phyloP scores from a whole-genome alignment of 2,113 vertebrate genomes.

The Hippocampus comes region DNA sequence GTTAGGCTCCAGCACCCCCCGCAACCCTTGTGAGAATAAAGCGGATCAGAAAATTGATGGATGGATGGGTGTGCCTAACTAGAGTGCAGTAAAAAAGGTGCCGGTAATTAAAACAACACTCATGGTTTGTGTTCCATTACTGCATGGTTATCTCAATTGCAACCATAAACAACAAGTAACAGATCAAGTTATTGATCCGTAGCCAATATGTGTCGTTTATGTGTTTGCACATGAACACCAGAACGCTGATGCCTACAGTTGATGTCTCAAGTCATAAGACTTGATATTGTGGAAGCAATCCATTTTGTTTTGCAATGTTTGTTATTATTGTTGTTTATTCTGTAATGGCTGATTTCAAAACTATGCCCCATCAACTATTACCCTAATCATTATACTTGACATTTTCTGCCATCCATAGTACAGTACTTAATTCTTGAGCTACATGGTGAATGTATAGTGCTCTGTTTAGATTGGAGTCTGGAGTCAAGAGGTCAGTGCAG shows the following conservation, averaged over 20 bases:
- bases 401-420: background rate
- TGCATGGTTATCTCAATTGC: constrained; percentile 29
- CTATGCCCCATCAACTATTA: background rate
- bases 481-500: constrained; percentile 67
- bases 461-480: constrained; percentile 32
- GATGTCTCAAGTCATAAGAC: too few relatives aligned
- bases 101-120: background rate
- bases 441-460: constrained; percentile 19
- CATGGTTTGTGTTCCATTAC: background rate
- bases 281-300: constrained; percentile 23
- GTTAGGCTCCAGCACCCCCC: too few relatives aligned
- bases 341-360: background rate
- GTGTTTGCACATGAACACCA: constrained; percentile 41
- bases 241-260: constrained; percentile 16
- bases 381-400: background rate
- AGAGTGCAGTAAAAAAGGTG: background rate
- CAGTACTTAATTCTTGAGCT: background rate
- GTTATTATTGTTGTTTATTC: background rate
- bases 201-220: constrained; percentile 31
- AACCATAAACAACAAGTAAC: constrained; percentile 39
- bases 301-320: background rate
- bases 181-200: constrained; percentile 44
- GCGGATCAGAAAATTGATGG: too few relatives aligned
- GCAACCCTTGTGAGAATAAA: too few relatives aligned
- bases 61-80: too few relatives aligned